A percentile compares a stretch with the other conserved stretches of the same genome.
Evolutionary conservation across 2,888 invertebrate species (phyloP).

Genomic region (Campaea margaritaria): DNA sequence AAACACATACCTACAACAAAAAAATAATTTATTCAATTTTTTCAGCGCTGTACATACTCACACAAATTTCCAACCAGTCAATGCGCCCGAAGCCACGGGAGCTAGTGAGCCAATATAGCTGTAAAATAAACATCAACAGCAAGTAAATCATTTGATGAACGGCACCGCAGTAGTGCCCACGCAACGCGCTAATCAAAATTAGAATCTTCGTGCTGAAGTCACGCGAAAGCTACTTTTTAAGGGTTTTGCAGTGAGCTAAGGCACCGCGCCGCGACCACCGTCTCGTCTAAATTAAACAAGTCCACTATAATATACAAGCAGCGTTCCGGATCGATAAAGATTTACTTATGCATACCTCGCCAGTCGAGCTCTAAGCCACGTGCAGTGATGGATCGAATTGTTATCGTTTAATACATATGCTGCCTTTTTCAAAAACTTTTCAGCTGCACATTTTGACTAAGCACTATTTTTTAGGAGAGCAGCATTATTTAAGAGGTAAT

Average conservation of each 20-base stretch:
- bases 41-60: no score
- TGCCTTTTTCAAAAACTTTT: not conserved
- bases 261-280: slow-evolving; percentile 12
- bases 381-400: slow-evolving; percentile 57
- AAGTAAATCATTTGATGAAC: slow-evolving; percentile 69
- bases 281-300: slow-evolving; percentile 31
- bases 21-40: no score
- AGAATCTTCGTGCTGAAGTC: slow-evolving; percentile 66
- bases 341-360: slow-evolving; percentile 72
- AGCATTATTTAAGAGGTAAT: not conserved
- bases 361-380: slow-evolving; percentile 51
- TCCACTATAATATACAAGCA: slow-evolving; percentile 37
- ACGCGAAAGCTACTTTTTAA: slow-evolving; percentile 66
- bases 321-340: slow-evolving; percentile 65
- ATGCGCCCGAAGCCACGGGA: no score
- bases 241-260: slow-evolving; percentile 30
- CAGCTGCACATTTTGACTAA: not conserved
- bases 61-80: no score
- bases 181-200: slow-evolving; percentile 75
- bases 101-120: slow-evolving; percentile 43
- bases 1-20: no score
- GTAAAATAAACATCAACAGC: slow-evolving; percentile 66
- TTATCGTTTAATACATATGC: slow-evolving; percentile 14
- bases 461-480: not conserved
- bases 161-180: slow-evolving; percentile 65